Evolutionary conservation across 1,140 invertebrate species (phyloP), one percentile per base, ranked within the genome.

Genomic region (Drosophila bipectinata): DNA sequence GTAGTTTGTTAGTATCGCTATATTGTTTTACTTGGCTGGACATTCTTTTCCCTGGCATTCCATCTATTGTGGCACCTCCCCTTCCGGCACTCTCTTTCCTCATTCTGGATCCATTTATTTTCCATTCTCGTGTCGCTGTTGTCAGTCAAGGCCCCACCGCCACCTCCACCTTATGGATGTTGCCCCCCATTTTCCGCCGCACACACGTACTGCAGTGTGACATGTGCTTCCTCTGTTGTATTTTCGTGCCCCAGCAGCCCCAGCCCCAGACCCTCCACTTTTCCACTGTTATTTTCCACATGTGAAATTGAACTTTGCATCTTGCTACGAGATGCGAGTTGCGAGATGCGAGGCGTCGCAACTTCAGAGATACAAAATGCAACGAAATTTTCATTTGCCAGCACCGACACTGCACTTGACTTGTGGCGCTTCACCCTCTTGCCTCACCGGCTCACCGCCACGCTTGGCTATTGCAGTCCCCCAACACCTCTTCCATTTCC

Each of bases 241-340:
- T 85, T 87, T 87, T 57, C 37, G 69, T 77, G 48, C 39, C 39
- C 44, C 41, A 44, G 41, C 41, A 44, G 41, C 41, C 41, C n/a
- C 39, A 41, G 32, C 32, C 18, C 18, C 18, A 34, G 34, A 28
- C 68, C 49, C 58, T 51, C 15, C 41, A 44, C 41, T 61, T 71
- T 67, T 58, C 56, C 72, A 57, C 74, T 87, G 74, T 68, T 82
- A 87, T 87, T 82, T 87, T 85, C 82, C 71, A 87, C 82, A 85
- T 85, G 82, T 85, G 82, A 82, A 85, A 85, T 87, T 85, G 82
- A 85, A 85, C 82, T 85, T 85, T 85, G 82, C 82, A 87, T 85
- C 82, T 85, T 87, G 78, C 55, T 64, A 78, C 81, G 72, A 69
- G 26, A 28, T 28, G 26, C 26, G 26, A 28, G 26, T 6, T 28